These are phyloP conservation scores for Noturus placidus DNA, from an alignment of 2,113 vertebrate genomes.

Conservation along the genomic window DNA sequence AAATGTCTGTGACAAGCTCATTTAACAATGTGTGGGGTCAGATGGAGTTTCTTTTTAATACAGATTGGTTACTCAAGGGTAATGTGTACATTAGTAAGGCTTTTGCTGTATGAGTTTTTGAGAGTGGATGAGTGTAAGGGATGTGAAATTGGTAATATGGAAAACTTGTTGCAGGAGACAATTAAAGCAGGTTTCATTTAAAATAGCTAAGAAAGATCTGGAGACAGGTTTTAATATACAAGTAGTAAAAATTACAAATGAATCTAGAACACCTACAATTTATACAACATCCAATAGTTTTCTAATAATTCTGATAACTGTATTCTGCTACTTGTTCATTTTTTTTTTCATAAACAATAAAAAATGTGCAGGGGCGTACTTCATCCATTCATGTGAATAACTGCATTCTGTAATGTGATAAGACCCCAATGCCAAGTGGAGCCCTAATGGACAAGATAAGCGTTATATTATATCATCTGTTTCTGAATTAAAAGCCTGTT, in stretches of 20 bases:
- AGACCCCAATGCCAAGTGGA: slow-evolving; percentile 21
- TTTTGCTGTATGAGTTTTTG: not conserved
- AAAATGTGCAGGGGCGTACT: too few species aligned
- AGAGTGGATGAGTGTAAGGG: not conserved
- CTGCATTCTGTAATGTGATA: slow-evolving; percentile 1
- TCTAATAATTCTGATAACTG: not conserved
- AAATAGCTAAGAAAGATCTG: not conserved
- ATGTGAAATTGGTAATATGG: not conserved
- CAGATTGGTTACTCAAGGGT: not conserved
- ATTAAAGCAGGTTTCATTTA: not conserved
- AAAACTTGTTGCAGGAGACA: not conserved
- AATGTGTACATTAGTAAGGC: not conserved
- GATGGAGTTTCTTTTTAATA: not conserved
- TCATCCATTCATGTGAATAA: not conserved
- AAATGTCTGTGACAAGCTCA: not conserved
- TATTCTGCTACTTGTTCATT: not conserved
- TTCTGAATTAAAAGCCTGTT: slow-evolving; percentile 13
- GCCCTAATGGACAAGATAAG: slow-evolving; percentile 6
- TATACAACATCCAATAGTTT: not conserved
- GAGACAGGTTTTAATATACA: not conserved
- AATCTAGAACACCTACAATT: not conserved
- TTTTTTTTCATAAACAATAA: too few species aligned
- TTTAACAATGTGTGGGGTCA: not conserved
- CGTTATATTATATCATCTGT: slow-evolving; percentile 12
- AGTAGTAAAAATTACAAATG: not conserved